Evolutionary conservation across 2,113 vertebrate genomes (phyloP).

Genomic region (Pelecanoides urinatrix): DNA sequence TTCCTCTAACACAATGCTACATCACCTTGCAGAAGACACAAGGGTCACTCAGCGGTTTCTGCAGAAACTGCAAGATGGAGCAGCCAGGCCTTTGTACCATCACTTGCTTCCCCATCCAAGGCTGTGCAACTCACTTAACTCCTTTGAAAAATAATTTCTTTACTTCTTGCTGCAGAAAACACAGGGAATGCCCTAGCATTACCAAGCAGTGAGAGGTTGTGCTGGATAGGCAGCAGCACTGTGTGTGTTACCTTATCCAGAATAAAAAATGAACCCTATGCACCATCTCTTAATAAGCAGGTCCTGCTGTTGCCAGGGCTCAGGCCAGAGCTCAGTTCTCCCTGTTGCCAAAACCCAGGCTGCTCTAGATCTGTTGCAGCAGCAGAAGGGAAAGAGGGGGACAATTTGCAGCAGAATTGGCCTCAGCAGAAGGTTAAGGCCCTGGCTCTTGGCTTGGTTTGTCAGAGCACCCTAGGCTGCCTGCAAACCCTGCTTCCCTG

Average conservation of each 20-base stretch:
- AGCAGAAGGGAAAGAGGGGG: not conserved
- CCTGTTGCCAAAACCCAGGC: not conserved
- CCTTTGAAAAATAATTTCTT: not conserved
- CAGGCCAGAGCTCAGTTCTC: not conserved
- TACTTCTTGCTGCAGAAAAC: not conserved
- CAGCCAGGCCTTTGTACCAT: not conserved
- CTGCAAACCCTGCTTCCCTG: not conserved
- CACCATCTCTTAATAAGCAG: not conserved
- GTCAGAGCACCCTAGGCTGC: not conserved
- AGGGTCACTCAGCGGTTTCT: not conserved
- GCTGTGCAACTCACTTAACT: not conserved
- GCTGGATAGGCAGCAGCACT: not conserved
- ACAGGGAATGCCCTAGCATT: not conserved
- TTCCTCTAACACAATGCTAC: not conserved
- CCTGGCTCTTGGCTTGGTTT: not conserved
- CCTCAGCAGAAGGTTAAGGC: not conserved
- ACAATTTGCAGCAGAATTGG: not conserved
- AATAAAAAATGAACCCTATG: not conserved
- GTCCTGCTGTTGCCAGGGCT: not conserved
- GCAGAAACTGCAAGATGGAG: not conserved
- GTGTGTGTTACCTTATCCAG: not conserved
- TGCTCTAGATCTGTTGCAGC: not conserved
- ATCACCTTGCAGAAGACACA: not conserved
- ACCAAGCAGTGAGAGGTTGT: accelerated
- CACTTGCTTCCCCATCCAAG: not conserved